Conservation (phyloP, 2,113 vertebrate genomes). For the Eidolon helvum region DNA sequence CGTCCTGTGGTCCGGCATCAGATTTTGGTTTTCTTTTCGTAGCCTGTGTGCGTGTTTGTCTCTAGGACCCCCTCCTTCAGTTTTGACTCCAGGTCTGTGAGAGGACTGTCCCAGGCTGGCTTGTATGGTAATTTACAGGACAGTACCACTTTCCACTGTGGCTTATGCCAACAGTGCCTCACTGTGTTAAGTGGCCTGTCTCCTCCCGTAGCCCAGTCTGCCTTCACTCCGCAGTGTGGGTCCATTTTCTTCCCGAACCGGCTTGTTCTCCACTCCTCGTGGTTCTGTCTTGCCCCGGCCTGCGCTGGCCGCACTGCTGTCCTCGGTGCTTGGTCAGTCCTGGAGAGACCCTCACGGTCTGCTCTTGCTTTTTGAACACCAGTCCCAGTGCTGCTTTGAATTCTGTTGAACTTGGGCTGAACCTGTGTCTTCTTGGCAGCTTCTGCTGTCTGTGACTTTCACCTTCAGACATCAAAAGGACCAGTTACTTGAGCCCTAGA, state of each 20-base stretch:
- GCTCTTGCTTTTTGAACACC: neutral
- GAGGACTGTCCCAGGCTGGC: neutral
- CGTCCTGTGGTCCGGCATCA: neutral
- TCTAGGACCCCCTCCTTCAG: neutral
- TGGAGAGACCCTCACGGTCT: neutral
- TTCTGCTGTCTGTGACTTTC: constrained; percentile 5
- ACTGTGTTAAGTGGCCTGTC: neutral
- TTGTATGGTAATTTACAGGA: neutral
- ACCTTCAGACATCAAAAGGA: constrained; percentile 35
- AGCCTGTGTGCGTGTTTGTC: neutral
- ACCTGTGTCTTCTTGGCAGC: constrained; percentile 26
- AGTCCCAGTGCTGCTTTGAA: constrained; percentile 2
- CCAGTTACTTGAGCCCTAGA: neutral
- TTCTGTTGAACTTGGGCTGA: constrained; percentile 53
- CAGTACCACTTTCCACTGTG: neutral
- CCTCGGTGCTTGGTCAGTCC: neutral
- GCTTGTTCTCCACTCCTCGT: neutral
- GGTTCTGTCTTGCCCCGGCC: neutral
- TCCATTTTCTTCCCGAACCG: neutral
- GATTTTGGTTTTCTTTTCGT: neutral
- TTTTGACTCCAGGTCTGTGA: neutral
- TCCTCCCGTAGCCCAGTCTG: neutral
- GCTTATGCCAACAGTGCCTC: neutral
- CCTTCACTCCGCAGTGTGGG: neutral
- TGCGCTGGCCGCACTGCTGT: neutral